Percentiles rank a stretch among this genome's conserved stretches.
phyloP scores from a whole-genome alignment of 2,113 vertebrate species.

The Hucho hucho region DNA sequence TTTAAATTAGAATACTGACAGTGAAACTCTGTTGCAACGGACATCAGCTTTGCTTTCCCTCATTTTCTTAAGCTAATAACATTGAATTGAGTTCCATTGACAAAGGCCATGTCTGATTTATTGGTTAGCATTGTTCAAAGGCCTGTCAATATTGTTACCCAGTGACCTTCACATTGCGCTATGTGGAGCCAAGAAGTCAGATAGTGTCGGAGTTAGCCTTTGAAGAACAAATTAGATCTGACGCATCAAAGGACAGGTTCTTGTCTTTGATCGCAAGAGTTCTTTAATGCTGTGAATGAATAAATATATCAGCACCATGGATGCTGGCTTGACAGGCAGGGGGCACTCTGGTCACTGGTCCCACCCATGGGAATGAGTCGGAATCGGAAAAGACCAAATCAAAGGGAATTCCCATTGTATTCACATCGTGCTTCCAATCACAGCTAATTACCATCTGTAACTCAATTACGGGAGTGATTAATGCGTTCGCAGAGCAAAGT shows the following conservation, averaged over 20 bases:
- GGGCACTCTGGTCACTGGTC: slow-evolving; percentile 39
- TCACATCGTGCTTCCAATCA: slow-evolving; percentile 57
- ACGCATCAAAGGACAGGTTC: slow-evolving; percentile 53
- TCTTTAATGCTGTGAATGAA: slow-evolving; percentile 1
- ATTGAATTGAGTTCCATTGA: slow-evolving; percentile 33
- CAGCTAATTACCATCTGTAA: slow-evolving; percentile 62
- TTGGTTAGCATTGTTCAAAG: slow-evolving; percentile 8
- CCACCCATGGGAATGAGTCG: slow-evolving; percentile 28
- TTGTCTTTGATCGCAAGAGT: slow-evolving; percentile 54
- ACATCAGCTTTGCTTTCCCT: slow-evolving; percentile 19
- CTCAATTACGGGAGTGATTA: slow-evolving; percentile 65
- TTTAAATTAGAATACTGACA: slow-evolving; percentile 43
- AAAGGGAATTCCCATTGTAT: slow-evolving; percentile 49
- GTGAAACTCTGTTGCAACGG: slow-evolving; percentile 18
- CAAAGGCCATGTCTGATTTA: not conserved
- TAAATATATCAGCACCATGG: slow-evolving; percentile 11
- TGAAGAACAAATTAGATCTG: slow-evolving; percentile 51
- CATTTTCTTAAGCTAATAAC: slow-evolving; percentile 29
- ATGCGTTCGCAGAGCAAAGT: slow-evolving; percentile 58
- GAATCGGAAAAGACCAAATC: slow-evolving; percentile 25
- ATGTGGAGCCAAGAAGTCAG: slow-evolving; percentile 27
- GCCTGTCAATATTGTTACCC: slow-evolving; percentile 12
- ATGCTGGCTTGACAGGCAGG: slow-evolving; percentile 40
- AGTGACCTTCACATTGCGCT: slow-evolving; percentile 41
- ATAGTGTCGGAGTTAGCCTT: slow-evolving; percentile 37